Conservation (phyloP, 1,140 invertebrate genomes). For the Coptotermes formosanus region DNA sequence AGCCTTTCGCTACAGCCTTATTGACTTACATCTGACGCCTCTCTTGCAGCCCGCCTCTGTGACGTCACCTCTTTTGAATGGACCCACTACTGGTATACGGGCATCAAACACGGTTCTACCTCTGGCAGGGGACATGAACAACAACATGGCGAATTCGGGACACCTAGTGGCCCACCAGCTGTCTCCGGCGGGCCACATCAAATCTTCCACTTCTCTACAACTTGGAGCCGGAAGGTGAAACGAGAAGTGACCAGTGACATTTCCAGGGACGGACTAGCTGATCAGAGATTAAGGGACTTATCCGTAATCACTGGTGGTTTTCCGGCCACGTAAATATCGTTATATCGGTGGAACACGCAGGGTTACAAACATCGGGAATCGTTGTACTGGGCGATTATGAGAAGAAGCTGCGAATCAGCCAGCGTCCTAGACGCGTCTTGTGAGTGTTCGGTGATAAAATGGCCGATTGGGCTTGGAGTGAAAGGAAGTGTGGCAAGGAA, state of each 20-base stretch:
- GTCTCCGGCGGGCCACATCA: conserved; percentile 5
- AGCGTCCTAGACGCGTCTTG: no score
- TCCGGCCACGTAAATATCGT: no score
- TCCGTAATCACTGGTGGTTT: no score
- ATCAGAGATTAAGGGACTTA: background rate
- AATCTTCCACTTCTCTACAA: background rate
- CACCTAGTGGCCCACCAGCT: conserved; percentile 23
- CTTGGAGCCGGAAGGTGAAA: conserved; percentile 21
- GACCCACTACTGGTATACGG: background rate
- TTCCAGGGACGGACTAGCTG: background rate
- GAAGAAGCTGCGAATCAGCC: no score
- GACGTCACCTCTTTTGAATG: conserved; percentile 3
- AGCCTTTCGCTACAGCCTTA: no score
- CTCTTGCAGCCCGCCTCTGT: conserved; percentile 8
- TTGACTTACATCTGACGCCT: background rate
- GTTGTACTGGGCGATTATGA: no score
- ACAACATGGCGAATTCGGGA: conserved; percentile 16
- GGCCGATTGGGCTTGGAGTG: no score
- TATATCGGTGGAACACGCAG: no score
- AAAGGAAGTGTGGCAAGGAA: no score
- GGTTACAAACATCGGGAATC: no score
- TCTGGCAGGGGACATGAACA: conserved; percentile 9
- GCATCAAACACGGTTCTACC: background rate
- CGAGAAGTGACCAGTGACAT: background rate
- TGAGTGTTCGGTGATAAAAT: no score